Conservation (phyloP, 2,797 vertebrate species). For the Astyanax mexicanus region DNA sequence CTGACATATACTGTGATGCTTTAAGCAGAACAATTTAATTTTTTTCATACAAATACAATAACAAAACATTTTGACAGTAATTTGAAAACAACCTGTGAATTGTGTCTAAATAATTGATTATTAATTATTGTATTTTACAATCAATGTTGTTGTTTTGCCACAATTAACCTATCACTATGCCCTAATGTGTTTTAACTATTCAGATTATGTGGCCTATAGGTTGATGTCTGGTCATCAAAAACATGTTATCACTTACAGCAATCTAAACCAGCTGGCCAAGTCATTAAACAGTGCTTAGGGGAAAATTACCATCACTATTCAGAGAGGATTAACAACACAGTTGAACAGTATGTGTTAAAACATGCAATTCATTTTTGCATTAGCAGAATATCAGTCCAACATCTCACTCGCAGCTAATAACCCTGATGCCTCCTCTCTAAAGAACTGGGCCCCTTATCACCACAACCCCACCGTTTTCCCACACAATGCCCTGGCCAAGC, state of each 20-base stretch:
- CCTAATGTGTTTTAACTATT: background rate
- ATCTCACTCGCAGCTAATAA: conserved; percentile 36
- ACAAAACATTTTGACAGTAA: background rate
- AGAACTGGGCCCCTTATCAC: conserved; percentile 46
- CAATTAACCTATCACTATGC: background rate
- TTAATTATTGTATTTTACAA: no score
- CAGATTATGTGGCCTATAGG: background rate
- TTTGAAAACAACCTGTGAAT: no score
- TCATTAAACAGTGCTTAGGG: conserved; percentile 10
- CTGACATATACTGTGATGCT: no score
- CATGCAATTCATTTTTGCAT: conserved; percentile 3
- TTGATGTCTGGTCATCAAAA: background rate
- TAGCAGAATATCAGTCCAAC: conserved; percentile 26
- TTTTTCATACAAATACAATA: no score
- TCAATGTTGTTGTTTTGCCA: background rate
- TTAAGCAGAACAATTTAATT: no score
- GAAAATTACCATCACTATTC: background rate
- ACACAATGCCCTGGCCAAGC: conserved; percentile 33
- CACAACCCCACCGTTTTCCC: conserved; percentile 43
- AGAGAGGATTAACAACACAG: conserved; percentile 1
- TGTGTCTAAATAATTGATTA: no score
- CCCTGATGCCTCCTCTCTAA: conserved; percentile 28
- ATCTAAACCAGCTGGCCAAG: background rate
- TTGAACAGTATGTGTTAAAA: conserved; percentile 8
- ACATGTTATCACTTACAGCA: background rate